These are phyloP conservation scores for Datnioides undecimradiatus DNA, from an alignment of 2,113 vertebrate species.

Conservation along the genomic window DNA sequence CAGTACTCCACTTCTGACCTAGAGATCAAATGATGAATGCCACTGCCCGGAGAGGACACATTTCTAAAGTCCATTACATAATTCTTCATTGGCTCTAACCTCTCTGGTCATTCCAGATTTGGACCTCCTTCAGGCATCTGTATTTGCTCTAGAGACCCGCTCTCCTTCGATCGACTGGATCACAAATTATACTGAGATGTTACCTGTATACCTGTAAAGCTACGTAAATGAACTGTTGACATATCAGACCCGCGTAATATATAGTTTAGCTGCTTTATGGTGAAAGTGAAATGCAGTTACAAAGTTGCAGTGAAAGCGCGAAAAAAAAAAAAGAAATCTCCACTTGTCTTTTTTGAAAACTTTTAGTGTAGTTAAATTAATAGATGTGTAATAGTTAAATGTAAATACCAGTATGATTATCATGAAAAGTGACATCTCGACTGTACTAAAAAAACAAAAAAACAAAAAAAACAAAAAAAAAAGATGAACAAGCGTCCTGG, in stretches of 20 bases:
- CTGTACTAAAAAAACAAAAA: slow-evolving; percentile 57
- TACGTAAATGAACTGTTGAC: slow-evolving; percentile 64
- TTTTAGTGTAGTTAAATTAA: slow-evolving; percentile 76
- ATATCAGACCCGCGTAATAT: slow-evolving; percentile 65
- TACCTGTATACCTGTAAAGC: slow-evolving; percentile 70
- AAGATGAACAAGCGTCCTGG: slow-evolving; percentile 61
- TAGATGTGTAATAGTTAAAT: slow-evolving; percentile 77
- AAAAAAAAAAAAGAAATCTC: slow-evolving; percentile 57
- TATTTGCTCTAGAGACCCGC: slow-evolving; percentile 46
- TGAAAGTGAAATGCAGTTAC: slow-evolving; percentile 76
- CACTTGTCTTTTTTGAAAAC: slow-evolving; percentile 72
- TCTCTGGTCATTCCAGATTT: slow-evolving; percentile 59
- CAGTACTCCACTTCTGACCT: slow-evolving; percentile 85
- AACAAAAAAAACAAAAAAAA: slow-evolving; percentile 54
- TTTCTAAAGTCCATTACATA: slow-evolving; percentile 59
- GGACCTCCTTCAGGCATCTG: slow-evolving; percentile 55
- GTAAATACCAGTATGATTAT: slow-evolving; percentile 75
- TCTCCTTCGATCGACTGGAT: slow-evolving; percentile 59
- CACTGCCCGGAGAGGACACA: slow-evolving; percentile 62
- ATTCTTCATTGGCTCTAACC: slow-evolving; percentile 47
- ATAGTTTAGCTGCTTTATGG: slow-evolving; percentile 78
- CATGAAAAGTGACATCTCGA: slow-evolving; percentile 59
- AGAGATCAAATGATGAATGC: slow-evolving; percentile 66
- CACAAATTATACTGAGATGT: slow-evolving; percentile 57
- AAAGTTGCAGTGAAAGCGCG: slow-evolving; percentile 63